Percentiles rank a stretch among this genome's conserved stretches.
These are phyloP conservation scores for Spicauda simplicius DNA, from an alignment of 2,888 invertebrate species.

Conservation along the genomic window DNA sequence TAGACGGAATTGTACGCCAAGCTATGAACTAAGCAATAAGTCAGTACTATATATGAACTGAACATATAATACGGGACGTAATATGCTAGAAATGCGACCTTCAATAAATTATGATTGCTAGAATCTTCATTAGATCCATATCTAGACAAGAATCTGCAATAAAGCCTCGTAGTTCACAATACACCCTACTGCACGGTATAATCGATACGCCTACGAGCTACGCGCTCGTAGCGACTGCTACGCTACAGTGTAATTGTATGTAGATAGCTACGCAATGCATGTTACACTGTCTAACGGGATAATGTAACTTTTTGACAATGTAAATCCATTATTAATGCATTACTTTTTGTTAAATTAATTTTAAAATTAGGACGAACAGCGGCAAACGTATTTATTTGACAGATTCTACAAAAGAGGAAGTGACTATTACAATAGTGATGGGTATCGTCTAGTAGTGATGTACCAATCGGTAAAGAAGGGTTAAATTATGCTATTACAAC, in stretches of 20 bases:
- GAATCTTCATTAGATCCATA: constrained; percentile 33
- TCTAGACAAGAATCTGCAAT: constrained; percentile 35
- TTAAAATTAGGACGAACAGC: no score
- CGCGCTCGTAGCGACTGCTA: constrained; percentile 25
- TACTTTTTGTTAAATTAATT: no score
- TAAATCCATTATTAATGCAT: no score
- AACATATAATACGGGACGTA: background rate
- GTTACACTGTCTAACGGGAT: background rate
- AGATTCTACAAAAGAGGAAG: no score
- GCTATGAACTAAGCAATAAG: no score
- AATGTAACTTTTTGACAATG: background rate
- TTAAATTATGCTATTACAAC: no score
- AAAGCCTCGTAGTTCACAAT: constrained; percentile 20
- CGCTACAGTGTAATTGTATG: constrained; percentile 7
- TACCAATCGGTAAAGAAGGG: no score
- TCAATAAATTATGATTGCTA: background rate
- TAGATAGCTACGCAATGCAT: background rate
- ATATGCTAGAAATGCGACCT: background rate
- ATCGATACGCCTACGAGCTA: constrained; percentile 34
- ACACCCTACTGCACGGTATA: constrained; percentile 19
- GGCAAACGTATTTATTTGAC: no score
- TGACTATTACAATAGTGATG: no score
- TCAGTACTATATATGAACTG: no score
- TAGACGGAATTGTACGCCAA: no score
- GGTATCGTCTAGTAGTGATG: no score